Conservation (phyloP, 2,797 vertebrate species). For the Gila robusta region DNA sequence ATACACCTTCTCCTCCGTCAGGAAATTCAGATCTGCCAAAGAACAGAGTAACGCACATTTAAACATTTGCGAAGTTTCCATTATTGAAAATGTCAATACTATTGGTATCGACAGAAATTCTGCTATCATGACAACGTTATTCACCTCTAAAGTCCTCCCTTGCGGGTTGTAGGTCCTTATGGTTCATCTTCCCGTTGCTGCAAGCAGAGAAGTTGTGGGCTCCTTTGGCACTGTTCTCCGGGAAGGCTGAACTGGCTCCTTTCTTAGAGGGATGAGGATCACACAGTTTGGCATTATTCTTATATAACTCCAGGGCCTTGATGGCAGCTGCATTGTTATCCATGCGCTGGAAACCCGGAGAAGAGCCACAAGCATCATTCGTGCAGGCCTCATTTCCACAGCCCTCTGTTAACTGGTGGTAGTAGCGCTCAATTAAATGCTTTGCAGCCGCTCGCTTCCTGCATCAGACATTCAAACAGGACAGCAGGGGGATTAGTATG, state of each 20-base stretch:
- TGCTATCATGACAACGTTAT: neutral
- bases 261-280: slow-evolving; percentile 96
- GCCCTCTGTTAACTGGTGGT: slow-evolving; percentile 99
- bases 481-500: slow-evolving; percentile 81
- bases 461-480: slow-evolving; percentile 84
- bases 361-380: slow-evolving; percentile 98
- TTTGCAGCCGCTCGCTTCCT: slow-evolving; percentile 99
- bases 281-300: slow-evolving; percentile 98
- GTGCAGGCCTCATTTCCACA: slow-evolving; percentile 99
- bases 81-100: neutral
- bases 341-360: slow-evolving; percentile 90
- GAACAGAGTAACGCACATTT: slow-evolving; percentile 9
- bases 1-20: slow-evolving; percentile 91
- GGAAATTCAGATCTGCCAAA: slow-evolving; percentile 87
- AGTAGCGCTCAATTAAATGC: slow-evolving; percentile 99
- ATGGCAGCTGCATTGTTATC: slow-evolving; percentile 97
- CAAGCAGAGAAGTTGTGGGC: slow-evolving; percentile 82
- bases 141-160: slow-evolving; percentile 93
- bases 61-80: neutral
- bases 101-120: neutral
- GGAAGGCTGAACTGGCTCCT: slow-evolving; percentile 93
- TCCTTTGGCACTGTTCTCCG: slow-evolving; percentile 88
- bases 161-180: slow-evolving; percentile 82
- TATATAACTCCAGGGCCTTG: slow-evolving; percentile 98
- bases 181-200: slow-evolving; percentile 87